phyloP scores from a whole-genome alignment of 2,888 invertebrate species.

The Danaus chrysippus region DNA sequence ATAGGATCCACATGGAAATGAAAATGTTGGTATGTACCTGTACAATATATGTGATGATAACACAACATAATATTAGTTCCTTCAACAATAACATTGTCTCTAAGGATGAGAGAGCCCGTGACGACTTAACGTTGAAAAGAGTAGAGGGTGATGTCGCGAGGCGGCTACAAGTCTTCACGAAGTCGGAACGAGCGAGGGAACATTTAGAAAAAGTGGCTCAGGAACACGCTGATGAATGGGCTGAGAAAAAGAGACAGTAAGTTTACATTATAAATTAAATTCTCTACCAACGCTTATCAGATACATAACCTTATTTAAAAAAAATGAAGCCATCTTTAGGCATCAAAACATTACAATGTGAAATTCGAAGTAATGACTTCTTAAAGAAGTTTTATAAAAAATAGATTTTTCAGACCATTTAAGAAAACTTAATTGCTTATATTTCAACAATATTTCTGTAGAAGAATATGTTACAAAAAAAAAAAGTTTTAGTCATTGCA shows the following conservation, averaged over 20 bases:
- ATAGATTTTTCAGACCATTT: no score
- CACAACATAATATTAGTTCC: no score
- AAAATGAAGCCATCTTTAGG: no score
- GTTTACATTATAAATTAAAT: conserved; percentile 23
- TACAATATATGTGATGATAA: background rate
- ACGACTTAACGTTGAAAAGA: conserved; percentile 60
- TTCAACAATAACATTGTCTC: background rate
- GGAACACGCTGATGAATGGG: conserved; percentile 62
- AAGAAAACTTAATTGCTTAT: no score
- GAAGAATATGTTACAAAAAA: no score
- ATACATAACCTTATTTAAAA: no score
- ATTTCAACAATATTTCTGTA: no score
- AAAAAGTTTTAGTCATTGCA: no score
- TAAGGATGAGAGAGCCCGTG: conserved; percentile 64
- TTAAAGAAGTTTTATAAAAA: no score
- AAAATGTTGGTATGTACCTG: conserved; percentile 50
- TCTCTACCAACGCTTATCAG: background rate
- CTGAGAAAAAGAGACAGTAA: conserved; percentile 61
- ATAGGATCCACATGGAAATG: conserved; percentile 70
- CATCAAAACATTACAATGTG: no score
- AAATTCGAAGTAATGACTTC: no score
- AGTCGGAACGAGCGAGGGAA: conserved; percentile 55
- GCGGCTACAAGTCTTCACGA: conserved; percentile 50
- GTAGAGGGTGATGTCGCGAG: conserved; percentile 62
- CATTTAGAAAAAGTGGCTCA: conserved; percentile 54